Conservation (phyloP, 2,113 vertebrate species). For the Ctenodactylus gundi region DNA sequence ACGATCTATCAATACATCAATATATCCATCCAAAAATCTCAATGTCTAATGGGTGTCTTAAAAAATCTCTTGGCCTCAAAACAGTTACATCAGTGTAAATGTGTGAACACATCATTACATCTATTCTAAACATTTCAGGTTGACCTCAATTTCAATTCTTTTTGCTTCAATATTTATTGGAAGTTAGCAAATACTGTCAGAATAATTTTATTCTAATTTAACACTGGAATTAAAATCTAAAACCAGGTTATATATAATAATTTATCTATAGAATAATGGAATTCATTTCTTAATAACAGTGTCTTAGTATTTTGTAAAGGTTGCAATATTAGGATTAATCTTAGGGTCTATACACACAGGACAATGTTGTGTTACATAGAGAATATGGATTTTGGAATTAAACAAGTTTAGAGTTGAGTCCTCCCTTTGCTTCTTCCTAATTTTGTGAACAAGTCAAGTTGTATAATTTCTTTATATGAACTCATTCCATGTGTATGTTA, state of each 20-base stretch:
- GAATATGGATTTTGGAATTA: not conserved
- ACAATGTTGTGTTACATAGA: not conserved
- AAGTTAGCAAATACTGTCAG: not conserved
- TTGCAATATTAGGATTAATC: not conserved
- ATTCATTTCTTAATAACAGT: not conserved
- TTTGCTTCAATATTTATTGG: not conserved
- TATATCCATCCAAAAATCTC: not conserved
- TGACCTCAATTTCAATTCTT: not conserved
- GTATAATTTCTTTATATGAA: not conserved
- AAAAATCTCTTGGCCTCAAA: not conserved
- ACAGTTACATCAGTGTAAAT: not conserved
- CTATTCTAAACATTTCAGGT: not conserved
- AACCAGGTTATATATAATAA: not conserved
- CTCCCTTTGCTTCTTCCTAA: not conserved
- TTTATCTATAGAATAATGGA: not conserved
- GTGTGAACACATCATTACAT: not conserved
- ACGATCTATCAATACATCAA: not conserved
- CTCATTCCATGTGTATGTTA: not conserved
- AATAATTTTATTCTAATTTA: not conserved
- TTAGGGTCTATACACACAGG: not conserved
- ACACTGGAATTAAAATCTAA: not conserved
- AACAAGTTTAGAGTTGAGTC: not conserved
- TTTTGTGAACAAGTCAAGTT: not conserved
- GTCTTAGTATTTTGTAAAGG: not conserved
- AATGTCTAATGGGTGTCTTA: not conserved